Conservation (phyloP, 2,797 vertebrate genomes). For the Sylvilagus floridanus region DNA sequence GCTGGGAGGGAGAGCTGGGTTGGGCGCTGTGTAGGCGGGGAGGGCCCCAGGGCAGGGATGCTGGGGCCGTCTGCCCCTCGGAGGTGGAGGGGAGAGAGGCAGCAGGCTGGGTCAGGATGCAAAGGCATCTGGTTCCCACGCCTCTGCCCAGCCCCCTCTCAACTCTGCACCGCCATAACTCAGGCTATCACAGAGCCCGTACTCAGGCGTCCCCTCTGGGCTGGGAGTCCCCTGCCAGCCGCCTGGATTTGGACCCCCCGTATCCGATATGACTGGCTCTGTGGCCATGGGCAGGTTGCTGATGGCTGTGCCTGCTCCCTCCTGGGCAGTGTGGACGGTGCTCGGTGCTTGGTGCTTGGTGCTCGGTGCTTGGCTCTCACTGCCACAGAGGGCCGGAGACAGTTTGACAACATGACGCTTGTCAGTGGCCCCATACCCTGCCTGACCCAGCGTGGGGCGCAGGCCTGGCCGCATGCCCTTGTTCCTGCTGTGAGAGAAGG, state of each 20-base stretch:
- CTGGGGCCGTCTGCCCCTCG: constrained; percentile 52
- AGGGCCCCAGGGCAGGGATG: no score
- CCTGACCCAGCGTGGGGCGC: neutral
- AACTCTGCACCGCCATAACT: neutral
- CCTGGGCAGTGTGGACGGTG: neutral
- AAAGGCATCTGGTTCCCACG: constrained; percentile 72
- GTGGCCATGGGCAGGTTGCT: neutral
- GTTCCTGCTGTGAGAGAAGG: neutral
- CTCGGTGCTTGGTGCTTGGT: no score
- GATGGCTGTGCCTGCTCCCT: neutral
- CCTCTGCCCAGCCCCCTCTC: constrained; percentile 5
- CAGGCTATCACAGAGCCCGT: neutral
- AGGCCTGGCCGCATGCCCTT: neutral
- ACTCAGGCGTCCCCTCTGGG: neutral
- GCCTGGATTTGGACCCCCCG: neutral
- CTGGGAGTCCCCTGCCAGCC: neutral
- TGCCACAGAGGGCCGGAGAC: fast-evolving
- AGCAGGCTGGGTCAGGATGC: constrained; percentile 46
- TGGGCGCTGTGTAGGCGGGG: neutral
- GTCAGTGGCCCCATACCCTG: fast-evolving
- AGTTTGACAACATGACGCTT: neutral
- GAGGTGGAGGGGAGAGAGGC: constrained; percentile 71
- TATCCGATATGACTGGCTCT: neutral
- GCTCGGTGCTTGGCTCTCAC: neutral
- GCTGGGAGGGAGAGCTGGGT: neutral